phyloP scores from a whole-genome alignment of 2,888 invertebrate genomes.

The Thysanoteuthis rhombus region DNA sequence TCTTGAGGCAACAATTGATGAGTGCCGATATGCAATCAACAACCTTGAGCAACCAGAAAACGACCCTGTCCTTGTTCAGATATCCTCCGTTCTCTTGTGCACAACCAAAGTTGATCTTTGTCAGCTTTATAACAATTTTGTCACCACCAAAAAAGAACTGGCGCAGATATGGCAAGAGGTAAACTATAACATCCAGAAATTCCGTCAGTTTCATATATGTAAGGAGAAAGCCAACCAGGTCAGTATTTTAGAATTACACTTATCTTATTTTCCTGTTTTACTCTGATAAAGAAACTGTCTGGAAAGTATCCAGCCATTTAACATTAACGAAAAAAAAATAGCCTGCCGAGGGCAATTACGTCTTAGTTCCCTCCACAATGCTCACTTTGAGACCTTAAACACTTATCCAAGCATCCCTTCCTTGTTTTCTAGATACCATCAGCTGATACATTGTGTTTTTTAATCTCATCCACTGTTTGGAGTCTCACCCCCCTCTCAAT shows the following conservation, averaged over 20 bases:
- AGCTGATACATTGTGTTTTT: too few relatives aligned
- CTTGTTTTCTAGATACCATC: too few relatives aligned
- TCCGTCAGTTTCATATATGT: constrained; percentile 32
- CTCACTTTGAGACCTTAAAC: too few relatives aligned
- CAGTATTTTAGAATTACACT: not conserved
- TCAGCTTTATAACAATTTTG: constrained; percentile 34
- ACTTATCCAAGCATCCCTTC: too few relatives aligned
- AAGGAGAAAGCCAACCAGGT: constrained; percentile 37
- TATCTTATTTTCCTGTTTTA: constrained; percentile 38
- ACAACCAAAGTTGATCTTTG: constrained; percentile 36
- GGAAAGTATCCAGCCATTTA: too few relatives aligned
- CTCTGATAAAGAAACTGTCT: too few relatives aligned
- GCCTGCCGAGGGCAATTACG: too few relatives aligned
- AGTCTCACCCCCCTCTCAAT: not conserved
- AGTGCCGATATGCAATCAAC: constrained; percentile 43
- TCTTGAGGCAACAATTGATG: constrained; percentile 40
- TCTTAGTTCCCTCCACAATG: too few relatives aligned
- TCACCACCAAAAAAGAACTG: constrained; percentile 35
- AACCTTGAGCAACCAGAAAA: constrained; percentile 42
- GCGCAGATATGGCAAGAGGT: constrained; percentile 37
- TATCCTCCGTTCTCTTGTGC: constrained; percentile 36
- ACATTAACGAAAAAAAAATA: too few relatives aligned
- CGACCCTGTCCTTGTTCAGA: constrained; percentile 38
- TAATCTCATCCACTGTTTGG: not conserved
- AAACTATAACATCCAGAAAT: constrained; percentile 33